phyloP scores from a whole-genome alignment of 2,797 vertebrate genomes.

The Tamandua tetradactyla region DNA sequence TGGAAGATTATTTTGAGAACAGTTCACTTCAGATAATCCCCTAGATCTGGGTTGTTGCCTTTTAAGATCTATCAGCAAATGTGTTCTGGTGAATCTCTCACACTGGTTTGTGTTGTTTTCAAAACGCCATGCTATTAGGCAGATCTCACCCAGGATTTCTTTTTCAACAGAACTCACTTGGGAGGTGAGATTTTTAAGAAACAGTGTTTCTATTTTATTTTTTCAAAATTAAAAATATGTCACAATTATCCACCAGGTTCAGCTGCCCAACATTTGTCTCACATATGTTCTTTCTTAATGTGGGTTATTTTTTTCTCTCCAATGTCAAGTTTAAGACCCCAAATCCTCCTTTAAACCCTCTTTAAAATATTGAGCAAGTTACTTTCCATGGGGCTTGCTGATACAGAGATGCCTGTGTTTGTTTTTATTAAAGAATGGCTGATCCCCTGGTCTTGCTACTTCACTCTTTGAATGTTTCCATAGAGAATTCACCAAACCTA shows the following conservation, averaged over 20 bases:
- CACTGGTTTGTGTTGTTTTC: neutral
- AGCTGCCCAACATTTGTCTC: neutral
- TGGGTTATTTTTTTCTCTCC: neutral
- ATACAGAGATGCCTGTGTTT: constrained; percentile 1
- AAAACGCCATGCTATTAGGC: neutral
- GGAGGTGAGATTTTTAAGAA: constrained; percentile 19
- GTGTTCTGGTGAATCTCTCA: neutral
- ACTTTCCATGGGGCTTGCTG: neutral
- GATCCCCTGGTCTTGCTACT: neutral
- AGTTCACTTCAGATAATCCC: neutral
- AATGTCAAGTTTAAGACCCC: constrained; percentile 60
- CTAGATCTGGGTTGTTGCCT: neutral
- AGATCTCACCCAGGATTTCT: neutral
- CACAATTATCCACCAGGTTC: constrained; percentile 30
- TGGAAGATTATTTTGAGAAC: neutral
- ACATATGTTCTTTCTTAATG: constrained; percentile 44
- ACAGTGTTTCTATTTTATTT: neutral
- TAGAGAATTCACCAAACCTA: constrained; percentile 25
- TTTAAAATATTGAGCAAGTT: constrained; percentile 60
- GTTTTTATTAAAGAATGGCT: constrained; percentile 39
- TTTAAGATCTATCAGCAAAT: neutral
- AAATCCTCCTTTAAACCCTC: constrained; percentile 25
- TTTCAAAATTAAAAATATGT: constrained; percentile 4
- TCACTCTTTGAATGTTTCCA: constrained; percentile 13
- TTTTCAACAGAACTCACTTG: neutral